Conservation (phyloP, 2,113 vertebrate species). For the Rana temporaria region DNA sequence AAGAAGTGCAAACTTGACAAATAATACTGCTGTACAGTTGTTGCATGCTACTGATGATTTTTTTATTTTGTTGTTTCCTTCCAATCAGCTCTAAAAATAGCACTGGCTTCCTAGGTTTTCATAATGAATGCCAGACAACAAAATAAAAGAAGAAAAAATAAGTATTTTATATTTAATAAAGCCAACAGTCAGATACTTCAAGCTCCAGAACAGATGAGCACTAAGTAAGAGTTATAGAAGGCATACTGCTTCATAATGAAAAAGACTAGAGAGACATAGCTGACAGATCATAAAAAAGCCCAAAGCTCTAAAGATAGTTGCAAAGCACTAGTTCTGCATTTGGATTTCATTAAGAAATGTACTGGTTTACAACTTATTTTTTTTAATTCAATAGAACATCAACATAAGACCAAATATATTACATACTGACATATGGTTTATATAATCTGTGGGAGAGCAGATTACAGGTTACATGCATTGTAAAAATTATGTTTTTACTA, state of each 20-base stretch:
- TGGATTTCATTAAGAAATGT: too few relatives aligned
- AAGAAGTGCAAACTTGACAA: not conserved
- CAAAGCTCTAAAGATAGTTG: too few relatives aligned
- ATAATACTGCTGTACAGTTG: not conserved
- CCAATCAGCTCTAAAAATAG: constrained; percentile 14
- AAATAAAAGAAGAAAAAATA: not conserved
- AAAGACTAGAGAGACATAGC: too few relatives aligned
- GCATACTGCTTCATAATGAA: not conserved
- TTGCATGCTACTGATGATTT: not conserved
- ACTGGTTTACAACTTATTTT: too few relatives aligned
- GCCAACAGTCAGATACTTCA: not conserved
- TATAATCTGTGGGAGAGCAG: too few relatives aligned
- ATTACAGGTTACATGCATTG: too few relatives aligned
- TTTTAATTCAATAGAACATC: too few relatives aligned
- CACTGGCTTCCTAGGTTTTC: not conserved
- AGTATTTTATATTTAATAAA: constrained; percentile 9
- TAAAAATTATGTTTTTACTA: too few relatives aligned
- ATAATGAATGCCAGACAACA: not conserved
- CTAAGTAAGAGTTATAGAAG: constrained; percentile 1
- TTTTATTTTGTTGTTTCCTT: not conserved
- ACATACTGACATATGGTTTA: too few relatives aligned
- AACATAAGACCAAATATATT: too few relatives aligned
- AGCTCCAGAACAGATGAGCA: not conserved
- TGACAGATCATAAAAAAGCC: too few relatives aligned
- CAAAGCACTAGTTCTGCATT: too few relatives aligned